These are phyloP conservation scores for Iselma pallidipennis DNA, from an alignment of 2,888 invertebrate species.

Conservation along the genomic window DNA sequence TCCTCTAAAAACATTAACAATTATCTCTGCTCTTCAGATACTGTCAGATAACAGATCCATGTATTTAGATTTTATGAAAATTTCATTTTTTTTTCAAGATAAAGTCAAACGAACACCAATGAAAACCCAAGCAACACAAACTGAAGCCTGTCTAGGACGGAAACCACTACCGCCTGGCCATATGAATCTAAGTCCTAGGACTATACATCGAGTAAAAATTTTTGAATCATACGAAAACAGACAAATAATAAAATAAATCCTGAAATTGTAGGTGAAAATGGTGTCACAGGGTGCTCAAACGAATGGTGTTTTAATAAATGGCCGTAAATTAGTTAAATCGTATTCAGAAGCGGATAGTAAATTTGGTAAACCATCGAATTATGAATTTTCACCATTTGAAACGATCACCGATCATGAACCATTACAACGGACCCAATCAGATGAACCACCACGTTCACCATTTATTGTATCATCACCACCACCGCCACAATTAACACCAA, in stretches of 20 bases:
- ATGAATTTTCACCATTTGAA: constrained; percentile 39
- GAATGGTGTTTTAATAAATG: constrained; percentile 72
- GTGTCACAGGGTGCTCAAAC: constrained; percentile 91
- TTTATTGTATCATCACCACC: constrained; percentile 65
- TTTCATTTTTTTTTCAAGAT: constrained; percentile 63
- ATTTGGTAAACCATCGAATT: constrained; percentile 48
- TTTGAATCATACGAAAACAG: not conserved
- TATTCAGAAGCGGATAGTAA: constrained; percentile 75
- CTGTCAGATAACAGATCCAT: too few species aligned
- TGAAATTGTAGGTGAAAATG: constrained; percentile 71
- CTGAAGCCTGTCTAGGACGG: constrained; percentile 74
- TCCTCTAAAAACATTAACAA: not conserved
- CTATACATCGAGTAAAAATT: constrained; percentile 72
- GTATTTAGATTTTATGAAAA: too few species aligned
- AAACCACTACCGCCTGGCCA: constrained; percentile 72
- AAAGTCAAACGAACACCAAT: constrained; percentile 82
- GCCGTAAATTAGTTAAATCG: constrained; percentile 81
- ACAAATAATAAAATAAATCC: not conserved
- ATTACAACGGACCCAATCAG: constrained; percentile 81
- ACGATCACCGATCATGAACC: constrained; percentile 68
- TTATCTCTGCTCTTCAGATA: not conserved
- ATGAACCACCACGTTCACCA: constrained; percentile 80
- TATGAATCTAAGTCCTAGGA: constrained; percentile 77
- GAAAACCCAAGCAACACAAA: constrained; percentile 94
- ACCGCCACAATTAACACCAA: constrained; percentile 41